phyloP scores from a whole-genome alignment of 2,113 vertebrate genomes.

The Ornithorhynchus anatinus region DNA sequence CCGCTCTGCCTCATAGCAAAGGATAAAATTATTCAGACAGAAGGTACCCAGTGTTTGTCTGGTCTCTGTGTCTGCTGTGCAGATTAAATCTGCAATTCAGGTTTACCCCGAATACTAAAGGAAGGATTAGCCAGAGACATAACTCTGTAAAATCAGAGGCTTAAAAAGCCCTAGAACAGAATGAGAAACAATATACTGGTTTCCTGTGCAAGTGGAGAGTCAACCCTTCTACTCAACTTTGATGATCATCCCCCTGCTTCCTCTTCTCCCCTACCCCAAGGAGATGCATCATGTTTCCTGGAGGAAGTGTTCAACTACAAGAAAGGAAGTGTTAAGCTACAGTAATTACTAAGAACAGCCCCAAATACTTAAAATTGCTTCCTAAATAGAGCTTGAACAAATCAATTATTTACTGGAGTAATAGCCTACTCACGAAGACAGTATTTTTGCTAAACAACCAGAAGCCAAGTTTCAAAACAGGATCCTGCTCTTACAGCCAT shows the following conservation, averaged over 20 bases:
- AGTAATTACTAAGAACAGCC: slow-evolving; percentile 13
- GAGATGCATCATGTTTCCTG: background rate
- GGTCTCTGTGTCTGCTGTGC: too few species aligned
- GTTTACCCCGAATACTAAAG: too few species aligned
- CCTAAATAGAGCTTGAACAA: slow-evolving; percentile 27
- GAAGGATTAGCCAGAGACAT: too few species aligned
- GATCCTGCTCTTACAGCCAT: too few species aligned
- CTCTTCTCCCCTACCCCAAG: background rate
- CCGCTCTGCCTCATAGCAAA: too few species aligned
- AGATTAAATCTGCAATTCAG: too few species aligned
- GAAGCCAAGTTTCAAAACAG: too few species aligned
- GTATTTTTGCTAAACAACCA: too few species aligned
- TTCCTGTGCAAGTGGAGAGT: too few species aligned
- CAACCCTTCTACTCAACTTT: too few species aligned
- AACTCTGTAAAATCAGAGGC: background rate
- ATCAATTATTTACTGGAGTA: slow-evolving; percentile 53
- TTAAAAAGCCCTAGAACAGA: background rate
- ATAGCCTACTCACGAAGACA: slow-evolving; percentile 34
- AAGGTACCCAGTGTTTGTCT: too few species aligned
- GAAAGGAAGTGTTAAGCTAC: background rate
- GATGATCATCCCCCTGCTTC: slow-evolving; percentile 3
- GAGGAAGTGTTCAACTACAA: slow-evolving; percentile 21
- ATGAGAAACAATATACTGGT: slow-evolving; percentile 10
- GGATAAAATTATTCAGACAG: too few species aligned
- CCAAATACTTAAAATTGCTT: slow-evolving; percentile 7